Conservation (phyloP, 1,140 invertebrate genomes). For the Sarcophaga peregrina region DNA sequence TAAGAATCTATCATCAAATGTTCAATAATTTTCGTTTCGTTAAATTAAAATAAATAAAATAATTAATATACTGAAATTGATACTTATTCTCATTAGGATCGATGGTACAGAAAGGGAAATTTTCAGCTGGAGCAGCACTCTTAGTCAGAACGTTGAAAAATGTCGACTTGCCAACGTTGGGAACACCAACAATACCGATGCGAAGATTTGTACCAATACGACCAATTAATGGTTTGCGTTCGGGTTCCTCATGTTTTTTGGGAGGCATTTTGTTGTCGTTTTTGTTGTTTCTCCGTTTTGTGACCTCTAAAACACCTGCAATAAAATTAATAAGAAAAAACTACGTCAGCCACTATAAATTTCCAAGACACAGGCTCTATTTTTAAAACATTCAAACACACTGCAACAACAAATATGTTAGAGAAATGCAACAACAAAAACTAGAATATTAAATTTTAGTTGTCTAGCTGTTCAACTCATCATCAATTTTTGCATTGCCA, state of each 20-base stretch:
- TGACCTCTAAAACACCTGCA: constrained; percentile 36
- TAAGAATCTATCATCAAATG: too few relatives aligned
- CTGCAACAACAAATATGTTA: neutral
- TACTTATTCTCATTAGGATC: constrained; percentile 99
- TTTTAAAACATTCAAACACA: neutral
- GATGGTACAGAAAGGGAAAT: constrained; percentile 99
- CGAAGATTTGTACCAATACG: constrained; percentile 97
- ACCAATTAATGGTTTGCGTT: constrained; percentile 93
- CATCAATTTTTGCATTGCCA: too few relatives aligned
- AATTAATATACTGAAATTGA: constrained; percentile 63
- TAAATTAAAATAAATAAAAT: neutral
- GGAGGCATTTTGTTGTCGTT: constrained; percentile 79
- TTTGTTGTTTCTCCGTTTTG: neutral
- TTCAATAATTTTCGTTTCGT: too few relatives aligned
- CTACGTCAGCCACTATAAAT: too few relatives aligned
- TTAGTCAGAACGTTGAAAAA: constrained; percentile 99
- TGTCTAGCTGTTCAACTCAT: too few relatives aligned
- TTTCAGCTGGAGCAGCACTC: constrained; percentile 95
- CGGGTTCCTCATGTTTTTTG: constrained; percentile 92
- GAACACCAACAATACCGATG: constrained; percentile 90
- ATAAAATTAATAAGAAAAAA: neutral
- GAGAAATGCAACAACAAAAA: neutral
- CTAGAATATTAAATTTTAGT: too few relatives aligned
- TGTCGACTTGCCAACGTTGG: constrained; percentile 98
- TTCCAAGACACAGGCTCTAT: too few relatives aligned